Evolutionary conservation across 1,140 invertebrate species (phyloP), one percentile per base, ranked within the genome.

Genomic region (Anastrepha obliqua): DNA sequence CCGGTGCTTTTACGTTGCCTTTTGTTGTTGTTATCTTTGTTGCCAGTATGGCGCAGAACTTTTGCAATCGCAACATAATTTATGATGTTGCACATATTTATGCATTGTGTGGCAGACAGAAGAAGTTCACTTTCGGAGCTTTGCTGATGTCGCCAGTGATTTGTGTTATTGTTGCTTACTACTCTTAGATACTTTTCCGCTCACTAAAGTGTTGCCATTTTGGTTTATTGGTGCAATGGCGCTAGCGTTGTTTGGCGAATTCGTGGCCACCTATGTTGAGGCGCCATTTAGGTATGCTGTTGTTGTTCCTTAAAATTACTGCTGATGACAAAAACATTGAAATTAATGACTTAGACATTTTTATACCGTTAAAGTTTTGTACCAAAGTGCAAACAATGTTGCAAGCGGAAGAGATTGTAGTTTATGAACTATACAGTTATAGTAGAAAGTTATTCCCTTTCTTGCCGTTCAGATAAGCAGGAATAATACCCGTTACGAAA

Each of bases 311-410:
- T 29, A 20, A 81, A n/a, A 81, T 20, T 58, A 20, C 47, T 20
- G 74, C 51, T 81, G 20, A 81, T 81, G 74, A 81, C 74, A 81
- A 81, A 55, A 81, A n/a, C 74, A 81, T 81, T 81, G 74, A 81
- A 81, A 81, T 81, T 81, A 81, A 81, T 81, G 74, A 81, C 74
- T 55, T 81, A 47, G 70, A 20, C 47, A 55, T n/a, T 78, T 55
- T 81, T 81, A 17, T 29, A 81, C 74, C 47, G 74, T 81, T 81
- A 81, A 81, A 55, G 47, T 81, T 81, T 81, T 58, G 15, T 55
- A 20, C 39, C 67, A 74, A 44, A 74, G 42, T 74, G 67, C 15
- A 62, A 44, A 74, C 67, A 55, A 81, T 81, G 74, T 81, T 81
- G 74, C 74, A 51, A 81, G 47, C 70, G 4, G 4, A 47, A 47